Percentiles rank a stretch among this genome's conserved stretches.
These are phyloP conservation scores for Leucopternis melanops DNA, from an alignment of 2,113 vertebrate species.

Conservation along the genomic window DNA sequence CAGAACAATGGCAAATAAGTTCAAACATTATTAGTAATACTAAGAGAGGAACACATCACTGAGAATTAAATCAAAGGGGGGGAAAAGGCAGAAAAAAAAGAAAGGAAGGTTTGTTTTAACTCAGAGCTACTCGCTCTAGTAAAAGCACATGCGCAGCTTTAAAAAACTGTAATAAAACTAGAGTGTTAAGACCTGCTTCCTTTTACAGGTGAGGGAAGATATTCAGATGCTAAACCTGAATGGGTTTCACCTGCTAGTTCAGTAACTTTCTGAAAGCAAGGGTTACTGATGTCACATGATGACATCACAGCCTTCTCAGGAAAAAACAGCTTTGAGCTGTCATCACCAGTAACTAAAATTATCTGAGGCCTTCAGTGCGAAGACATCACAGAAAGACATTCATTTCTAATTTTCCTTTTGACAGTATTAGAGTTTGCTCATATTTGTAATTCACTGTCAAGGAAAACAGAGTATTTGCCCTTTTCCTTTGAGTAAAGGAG, in stretches of 20 bases:
- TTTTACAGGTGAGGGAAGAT: not conserved
- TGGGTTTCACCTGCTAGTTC: not conserved
- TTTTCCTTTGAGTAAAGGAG: not conserved
- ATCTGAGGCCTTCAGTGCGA: not conserved
- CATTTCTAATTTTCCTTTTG: not conserved
- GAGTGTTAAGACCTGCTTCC: not conserved
- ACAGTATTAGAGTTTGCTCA: not conserved
- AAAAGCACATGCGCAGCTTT: not conserved
- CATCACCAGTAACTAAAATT: not conserved
- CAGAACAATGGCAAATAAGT: not conserved
- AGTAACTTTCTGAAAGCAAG: not conserved
- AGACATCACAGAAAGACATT: not conserved
- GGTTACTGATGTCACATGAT: not conserved
- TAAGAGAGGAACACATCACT: not conserved
- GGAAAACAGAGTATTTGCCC: not conserved
- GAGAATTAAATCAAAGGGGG: not conserved
- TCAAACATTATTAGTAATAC: not conserved
- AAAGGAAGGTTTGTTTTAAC: not conserved
- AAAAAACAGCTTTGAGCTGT: not conserved
- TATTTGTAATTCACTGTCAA: not conserved
- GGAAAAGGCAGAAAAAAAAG: not conserved
- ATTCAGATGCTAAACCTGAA: not conserved
- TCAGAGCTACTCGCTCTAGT: not conserved
- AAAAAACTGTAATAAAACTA: not conserved
- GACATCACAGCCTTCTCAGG: not conserved